A percentile compares a stretch with the other conserved stretches of the same genome.
Evolutionary conservation across 1,140 invertebrate genomes (phyloP).

Genomic region (Drosophila kikkawai): DNA sequence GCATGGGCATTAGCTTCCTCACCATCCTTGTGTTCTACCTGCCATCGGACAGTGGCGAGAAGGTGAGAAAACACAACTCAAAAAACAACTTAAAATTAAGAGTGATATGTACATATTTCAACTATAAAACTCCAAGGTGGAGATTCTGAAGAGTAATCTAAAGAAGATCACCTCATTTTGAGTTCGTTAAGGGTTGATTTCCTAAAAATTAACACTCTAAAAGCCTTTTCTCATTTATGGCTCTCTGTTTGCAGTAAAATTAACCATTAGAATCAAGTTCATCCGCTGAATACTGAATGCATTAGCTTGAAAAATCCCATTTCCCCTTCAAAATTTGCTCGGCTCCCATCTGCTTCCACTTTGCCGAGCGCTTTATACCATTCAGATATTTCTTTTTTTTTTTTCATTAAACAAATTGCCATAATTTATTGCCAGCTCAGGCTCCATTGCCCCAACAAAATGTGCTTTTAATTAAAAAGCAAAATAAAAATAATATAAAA

Average conservation of each 20-base stretch:
- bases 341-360: conserved; percentile 33
- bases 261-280: conserved; percentile 33
- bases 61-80: conserved; percentile 88
- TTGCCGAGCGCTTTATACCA: conserved; percentile 14
- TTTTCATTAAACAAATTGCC: conserved; percentile 58
- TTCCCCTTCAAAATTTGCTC: conserved; percentile 3
- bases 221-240: conserved; percentile 5
- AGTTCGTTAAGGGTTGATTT: background rate
- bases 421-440: conserved; percentile 64
- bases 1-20: conserved; percentile 99
- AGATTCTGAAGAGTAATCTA: no score
- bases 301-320: conserved; percentile 15
- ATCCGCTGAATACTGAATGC: conserved; percentile 21
- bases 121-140: no score
- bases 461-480: conserved; percentile 76
- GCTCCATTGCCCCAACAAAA: conserved; percentile 41
- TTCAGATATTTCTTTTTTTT: conserved; percentile 8
- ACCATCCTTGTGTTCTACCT: conserved; percentile 99
- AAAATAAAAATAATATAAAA: conserved; percentile 24
- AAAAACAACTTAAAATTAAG: background rate
- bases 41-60: conserved; percentile 99
- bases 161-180: no score
- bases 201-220: background rate
- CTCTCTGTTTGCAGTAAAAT: conserved; percentile 9
- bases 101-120: no score